Percentiles rank a stretch among this genome's conserved stretches.
Conservation (phyloP, 2,113 vertebrate genomes). For the Crocuta crocuta region DNA sequence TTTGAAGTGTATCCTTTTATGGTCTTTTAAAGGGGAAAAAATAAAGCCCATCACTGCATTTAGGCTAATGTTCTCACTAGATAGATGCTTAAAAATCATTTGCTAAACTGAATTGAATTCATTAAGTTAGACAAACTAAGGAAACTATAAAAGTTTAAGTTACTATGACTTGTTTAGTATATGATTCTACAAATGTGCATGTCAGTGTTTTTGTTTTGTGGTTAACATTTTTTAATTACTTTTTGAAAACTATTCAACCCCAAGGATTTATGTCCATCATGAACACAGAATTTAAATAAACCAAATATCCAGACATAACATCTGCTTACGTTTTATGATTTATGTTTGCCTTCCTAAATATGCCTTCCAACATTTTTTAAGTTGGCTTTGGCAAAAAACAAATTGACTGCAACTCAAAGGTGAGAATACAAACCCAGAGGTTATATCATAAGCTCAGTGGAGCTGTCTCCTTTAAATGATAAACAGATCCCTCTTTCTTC, state of each 20-base stretch:
- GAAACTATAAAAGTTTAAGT: background rate
- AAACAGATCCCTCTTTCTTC: background rate
- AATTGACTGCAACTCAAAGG: background rate
- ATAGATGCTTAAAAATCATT: background rate
- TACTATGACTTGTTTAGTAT: background rate
- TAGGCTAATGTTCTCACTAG: background rate
- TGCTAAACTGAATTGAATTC: background rate
- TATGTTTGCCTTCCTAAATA: background rate
- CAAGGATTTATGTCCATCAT: background rate
- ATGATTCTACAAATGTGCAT: background rate
- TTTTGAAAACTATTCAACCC: background rate
- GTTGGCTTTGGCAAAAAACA: background rate
- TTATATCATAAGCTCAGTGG: background rate
- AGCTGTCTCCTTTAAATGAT: background rate
- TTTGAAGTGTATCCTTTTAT: background rate
- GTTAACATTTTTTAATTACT: background rate
- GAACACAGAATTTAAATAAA: constrained; percentile 32
- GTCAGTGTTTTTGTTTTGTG: background rate
- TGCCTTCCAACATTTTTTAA: background rate
- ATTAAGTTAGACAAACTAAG: background rate
- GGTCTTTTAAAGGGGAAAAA: background rate
- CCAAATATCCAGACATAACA: background rate
- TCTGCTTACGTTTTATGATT: background rate
- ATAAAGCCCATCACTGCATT: background rate
- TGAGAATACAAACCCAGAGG: background rate